phyloP scores from a whole-genome alignment of 2,888 invertebrate species.

The Nemurella pictetii region DNA sequence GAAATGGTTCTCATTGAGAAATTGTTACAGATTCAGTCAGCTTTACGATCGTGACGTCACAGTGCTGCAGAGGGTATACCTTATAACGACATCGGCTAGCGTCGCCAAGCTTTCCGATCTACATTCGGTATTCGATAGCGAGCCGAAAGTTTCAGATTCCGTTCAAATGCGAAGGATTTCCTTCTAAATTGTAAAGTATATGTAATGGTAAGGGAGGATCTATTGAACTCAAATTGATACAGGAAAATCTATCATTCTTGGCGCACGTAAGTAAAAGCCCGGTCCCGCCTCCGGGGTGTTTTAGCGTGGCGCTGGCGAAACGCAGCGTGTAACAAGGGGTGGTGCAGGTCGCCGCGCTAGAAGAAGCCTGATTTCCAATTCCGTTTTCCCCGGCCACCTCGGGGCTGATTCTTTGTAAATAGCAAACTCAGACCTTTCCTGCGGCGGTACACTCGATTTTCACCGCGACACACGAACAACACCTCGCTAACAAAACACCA shows the following conservation, averaged over 20 bases:
- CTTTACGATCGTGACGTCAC: neutral
- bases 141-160: neutral
- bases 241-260: conserved; percentile 22
- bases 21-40: neutral
- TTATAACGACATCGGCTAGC: neutral
- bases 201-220: conserved; percentile 15
- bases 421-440: neutral
- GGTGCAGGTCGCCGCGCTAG: neutral
- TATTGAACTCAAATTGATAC: conserved; percentile 27
- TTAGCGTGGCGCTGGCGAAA: neutral
- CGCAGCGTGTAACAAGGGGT: conserved; percentile 19
- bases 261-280: neutral
- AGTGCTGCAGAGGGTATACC: neutral
- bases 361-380: conserved; percentile 27
- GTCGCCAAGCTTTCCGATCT: neutral
- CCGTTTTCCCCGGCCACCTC: conserved; percentile 20
- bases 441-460: neutral
- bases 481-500: neutral
- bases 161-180: neutral
- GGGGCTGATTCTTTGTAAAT: conserved; percentile 27
- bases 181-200: neutral
- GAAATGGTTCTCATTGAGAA: neutral
- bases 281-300: conserved; percentile 16
- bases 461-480: neutral
- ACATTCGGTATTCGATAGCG: neutral